Percentiles rank a stretch among this genome's conserved stretches.
phyloP scores from a whole-genome alignment of 2,113 vertebrate genomes.

The Spheniscus mendiculus region DNA sequence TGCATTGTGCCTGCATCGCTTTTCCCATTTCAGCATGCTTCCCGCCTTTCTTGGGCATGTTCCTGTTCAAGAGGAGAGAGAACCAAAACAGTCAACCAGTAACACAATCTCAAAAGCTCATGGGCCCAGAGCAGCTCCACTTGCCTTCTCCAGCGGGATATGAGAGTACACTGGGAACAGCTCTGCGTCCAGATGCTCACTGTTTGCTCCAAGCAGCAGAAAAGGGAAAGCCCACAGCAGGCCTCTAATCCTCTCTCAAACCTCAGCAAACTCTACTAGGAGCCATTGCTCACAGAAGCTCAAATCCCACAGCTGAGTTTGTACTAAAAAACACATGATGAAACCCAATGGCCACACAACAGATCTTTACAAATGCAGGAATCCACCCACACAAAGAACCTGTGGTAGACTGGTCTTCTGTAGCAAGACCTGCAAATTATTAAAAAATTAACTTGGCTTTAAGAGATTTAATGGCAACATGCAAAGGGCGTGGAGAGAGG shows the following conservation, averaged over 20 bases:
- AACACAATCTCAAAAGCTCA: not conserved
- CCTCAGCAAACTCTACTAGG: not conserved
- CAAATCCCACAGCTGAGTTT: not conserved
- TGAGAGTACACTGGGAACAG: not conserved
- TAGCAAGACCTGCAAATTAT: not conserved
- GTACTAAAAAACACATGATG: not conserved
- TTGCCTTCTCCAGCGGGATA: not conserved
- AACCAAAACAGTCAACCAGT: not conserved
- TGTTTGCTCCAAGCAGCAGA: not conserved
- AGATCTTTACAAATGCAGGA: not conserved
- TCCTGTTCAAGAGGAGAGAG: slow-evolving; percentile 16
- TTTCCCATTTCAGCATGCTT: not conserved
- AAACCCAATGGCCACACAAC: not conserved
- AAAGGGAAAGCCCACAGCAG: not conserved
- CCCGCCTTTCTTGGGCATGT: slow-evolving; percentile 81
- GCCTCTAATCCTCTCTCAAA: not conserved
- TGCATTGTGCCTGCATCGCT: slow-evolving; percentile 37
- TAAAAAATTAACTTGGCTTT: not conserved
- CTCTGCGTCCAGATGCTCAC: not conserved
- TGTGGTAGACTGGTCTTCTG: not conserved
- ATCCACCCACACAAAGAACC: not conserved
- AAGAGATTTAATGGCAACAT: not conserved
- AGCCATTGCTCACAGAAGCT: not conserved
- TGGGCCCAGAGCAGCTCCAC: not conserved
- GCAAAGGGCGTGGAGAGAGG: not conserved